Conservation (phyloP, 2,113 vertebrate genomes). For the Podiceps cristatus region DNA sequence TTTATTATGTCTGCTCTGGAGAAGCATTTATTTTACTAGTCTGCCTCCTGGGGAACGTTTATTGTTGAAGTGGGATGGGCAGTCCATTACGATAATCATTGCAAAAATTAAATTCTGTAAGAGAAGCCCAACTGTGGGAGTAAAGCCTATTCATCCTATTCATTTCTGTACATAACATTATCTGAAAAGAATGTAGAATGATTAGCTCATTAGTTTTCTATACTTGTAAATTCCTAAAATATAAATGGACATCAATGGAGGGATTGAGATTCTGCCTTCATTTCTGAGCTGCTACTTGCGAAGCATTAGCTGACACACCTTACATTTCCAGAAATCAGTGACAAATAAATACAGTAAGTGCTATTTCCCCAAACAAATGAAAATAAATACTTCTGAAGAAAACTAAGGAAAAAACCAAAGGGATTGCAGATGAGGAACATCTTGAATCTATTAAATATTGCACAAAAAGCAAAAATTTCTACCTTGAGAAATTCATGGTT, state of each 20-base stretch:
- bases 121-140: not conserved
- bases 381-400: slow-evolving; percentile 55
- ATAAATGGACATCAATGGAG: not conserved
- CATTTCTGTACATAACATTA: not conserved
- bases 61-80: not conserved
- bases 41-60: not conserved
- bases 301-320: slow-evolving; percentile 32
- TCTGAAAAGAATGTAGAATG: not conserved
- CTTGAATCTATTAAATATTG: slow-evolving; percentile 29
- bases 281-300: slow-evolving; percentile 27
- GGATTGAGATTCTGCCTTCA: not conserved
- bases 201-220: slow-evolving; percentile 15
- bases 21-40: not conserved
- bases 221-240: slow-evolving; percentile 38
- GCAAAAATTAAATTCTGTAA: slow-evolving; percentile 17
- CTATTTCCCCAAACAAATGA: slow-evolving; percentile 29
- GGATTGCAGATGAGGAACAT: not conserved
- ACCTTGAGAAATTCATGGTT: slow-evolving; percentile 6
- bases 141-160: not conserved
- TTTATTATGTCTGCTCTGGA: not conserved
- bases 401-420: slow-evolving; percentile 33
- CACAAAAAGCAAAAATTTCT: not conserved
- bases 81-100: not conserved
- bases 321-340: slow-evolving; percentile 42
- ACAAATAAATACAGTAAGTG: slow-evolving; percentile 65